Base-by-base conservation (phyloP, 2,888 invertebrate species). In the Agonum fuliginosum region DNA sequence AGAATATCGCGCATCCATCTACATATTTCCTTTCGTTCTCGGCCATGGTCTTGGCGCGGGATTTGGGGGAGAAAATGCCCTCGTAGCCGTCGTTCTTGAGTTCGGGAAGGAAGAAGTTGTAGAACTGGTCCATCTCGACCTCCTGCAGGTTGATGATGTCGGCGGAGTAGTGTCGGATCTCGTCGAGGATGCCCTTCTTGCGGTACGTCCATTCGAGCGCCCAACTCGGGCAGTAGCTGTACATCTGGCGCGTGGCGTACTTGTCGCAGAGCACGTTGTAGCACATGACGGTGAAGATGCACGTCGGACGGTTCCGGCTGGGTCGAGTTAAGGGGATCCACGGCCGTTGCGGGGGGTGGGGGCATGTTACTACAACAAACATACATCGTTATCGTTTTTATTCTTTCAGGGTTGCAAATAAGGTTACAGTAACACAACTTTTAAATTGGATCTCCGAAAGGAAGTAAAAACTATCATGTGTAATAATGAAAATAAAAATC, bases 181-280 rank as follows among this genome's bases (percentile, higher is more conserved):
- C 99, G 85, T 96, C 96, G 84, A 99, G 91, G 85, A 99, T 99
- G 79, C 96, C 95, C 88, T 97, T 97, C 90, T 98, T 97, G 82
- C 99, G 91, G 89, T 99, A 99, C 84, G 98, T 97, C 99, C 99
- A 99, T 86, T 95, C 95, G 79, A 99, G 91, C 72, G 99, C 99
- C 99, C 99, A 99, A 83, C 96, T 95, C 19, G 99, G 99, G 87
- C 99, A 99, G 89, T 99, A 99, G 83, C 97, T 98, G 89, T 99
- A 99, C 95, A 98, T 97, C 88, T 98, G 97, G 83, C 98, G 89
- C 72, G 99, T 99, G 80, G 99, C 99, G 87, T 98, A 99, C 89
- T 98, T 98, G 90, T 99, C 98, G 89, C 99, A 98, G 82, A 99
- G 91, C 81, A 99, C 98, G 89, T 99, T 99, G 91, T 99, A 99